Evolutionary conservation across 2,888 invertebrate species (phyloP), one percentile per base, ranked within the genome.

Genomic region (Yponomeuta cagnagella): DNA sequence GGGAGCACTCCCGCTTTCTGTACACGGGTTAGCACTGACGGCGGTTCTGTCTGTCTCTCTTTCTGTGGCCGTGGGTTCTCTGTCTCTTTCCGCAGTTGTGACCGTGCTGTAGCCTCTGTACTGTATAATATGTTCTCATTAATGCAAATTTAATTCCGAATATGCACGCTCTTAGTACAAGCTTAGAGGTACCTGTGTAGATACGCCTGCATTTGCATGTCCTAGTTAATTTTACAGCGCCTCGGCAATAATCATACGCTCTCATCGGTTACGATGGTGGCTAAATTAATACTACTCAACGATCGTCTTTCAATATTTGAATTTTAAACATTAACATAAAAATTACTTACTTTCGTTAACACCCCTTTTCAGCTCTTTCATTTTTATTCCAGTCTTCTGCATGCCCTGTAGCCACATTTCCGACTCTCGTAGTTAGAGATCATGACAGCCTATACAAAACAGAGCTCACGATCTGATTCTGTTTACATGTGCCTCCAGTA

Each of bases 21-120:
- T 89, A 85, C 88, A 86, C 87, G 85, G 87, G 87, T 87, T 86
- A 88, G 89, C 90, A 89, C 90, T 89, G 87, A 88, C 92, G 92
- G 90, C 87, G 92, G 92, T 86, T 88, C 90, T 91, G 92, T 92
- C 93, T 93, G 93, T 92, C 90, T 88, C 93, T 93, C 92, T 92
- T 92, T 89, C 93, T 92, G 93, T 92, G 93, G 92, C 88, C 86
- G 89, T 88, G 91, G 90, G 85, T 86, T 72, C 70, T 70, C 86
- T 58, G 77, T 85, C 85, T 82, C 86, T 87, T 84, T 30, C 8
- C 33, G 48, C 31, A 58, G 58, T 69, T 33, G 12, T 65, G 70
- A 64, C 70, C n/a, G 63, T 82, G 52, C 78, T 75, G 81, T 88
- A 87, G 87, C 77, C 79, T 79, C 80, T 80, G 33, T 66, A 71